Evolutionary conservation across 2,113 vertebrate genomes (phyloP).

Genomic region (Gymnogyps californianus): DNA sequence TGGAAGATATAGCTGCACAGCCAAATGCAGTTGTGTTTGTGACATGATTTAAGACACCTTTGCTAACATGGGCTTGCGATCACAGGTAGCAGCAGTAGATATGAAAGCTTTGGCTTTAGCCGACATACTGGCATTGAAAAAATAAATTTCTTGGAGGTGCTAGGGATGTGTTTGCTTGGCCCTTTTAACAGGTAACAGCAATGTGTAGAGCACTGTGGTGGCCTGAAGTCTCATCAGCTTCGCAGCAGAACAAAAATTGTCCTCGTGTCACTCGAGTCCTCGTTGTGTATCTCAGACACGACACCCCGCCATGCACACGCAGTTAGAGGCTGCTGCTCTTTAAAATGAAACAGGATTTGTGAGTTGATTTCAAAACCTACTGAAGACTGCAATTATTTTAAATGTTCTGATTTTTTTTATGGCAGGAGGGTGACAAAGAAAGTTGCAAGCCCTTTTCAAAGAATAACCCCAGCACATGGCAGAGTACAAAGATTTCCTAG

Average conservation of each 20-base stretch:
- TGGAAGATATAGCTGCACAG: neutral
- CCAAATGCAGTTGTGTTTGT: neutral
- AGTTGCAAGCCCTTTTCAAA: neutral
- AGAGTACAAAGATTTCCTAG: neutral
- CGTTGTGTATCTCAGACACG: rapidly evolving
- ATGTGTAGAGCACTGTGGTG: neutral
- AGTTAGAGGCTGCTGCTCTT: neutral
- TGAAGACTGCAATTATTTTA: neutral
- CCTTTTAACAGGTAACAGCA: neutral
- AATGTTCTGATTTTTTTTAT: neutral
- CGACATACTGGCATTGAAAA: rapidly evolving
- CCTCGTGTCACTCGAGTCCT: rapidly evolving
- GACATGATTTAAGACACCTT: neutral
- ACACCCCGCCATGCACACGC: rapidly evolving
- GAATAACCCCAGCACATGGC: neutral
- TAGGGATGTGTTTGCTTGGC: rapidly evolving
- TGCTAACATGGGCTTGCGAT: neutral
- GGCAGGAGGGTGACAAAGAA: neutral
- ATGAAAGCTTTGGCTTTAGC: neutral
- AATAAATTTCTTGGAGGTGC: neutral
- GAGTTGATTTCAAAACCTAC: neutral
- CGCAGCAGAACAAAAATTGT: neutral
- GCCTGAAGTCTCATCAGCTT: neutral
- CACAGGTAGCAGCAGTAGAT: neutral
- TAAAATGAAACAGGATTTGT: neutral